A percentile compares a stretch with the other conserved stretches of the same genome.
phyloP scores from a whole-genome alignment of 1,140 invertebrate species.

The Saxidomus purpurata region DNA sequence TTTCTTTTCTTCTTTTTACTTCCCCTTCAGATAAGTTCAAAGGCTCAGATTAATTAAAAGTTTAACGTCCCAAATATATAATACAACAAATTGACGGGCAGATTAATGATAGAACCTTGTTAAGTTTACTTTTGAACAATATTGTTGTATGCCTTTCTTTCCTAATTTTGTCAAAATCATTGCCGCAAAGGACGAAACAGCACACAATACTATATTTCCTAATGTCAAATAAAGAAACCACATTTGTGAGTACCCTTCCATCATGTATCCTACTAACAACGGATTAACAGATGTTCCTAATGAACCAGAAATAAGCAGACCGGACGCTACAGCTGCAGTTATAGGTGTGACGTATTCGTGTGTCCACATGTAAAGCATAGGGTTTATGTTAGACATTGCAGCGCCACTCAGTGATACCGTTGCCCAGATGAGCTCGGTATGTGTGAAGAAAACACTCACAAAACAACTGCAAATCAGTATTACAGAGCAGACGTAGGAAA shows the following conservation, averaged over 20 bases:
- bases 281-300: slow-evolving; percentile 69
- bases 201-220: slow-evolving; percentile 53
- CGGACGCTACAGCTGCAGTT: slow-evolving; percentile 65
- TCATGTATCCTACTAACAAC: slow-evolving; percentile 65
- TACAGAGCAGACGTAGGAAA: slow-evolving; percentile 17
- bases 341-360: slow-evolving; percentile 66
- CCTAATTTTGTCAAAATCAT: not conserved
- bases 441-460: not conserved
- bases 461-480: slow-evolving; percentile 14
- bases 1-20: too few relatives aligned
- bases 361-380: slow-evolving; percentile 69
- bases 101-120: too few relatives aligned
- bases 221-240: slow-evolving; percentile 72
- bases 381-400: slow-evolving; percentile 64
- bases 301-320: slow-evolving; percentile 68
- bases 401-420: slow-evolving; percentile 17
- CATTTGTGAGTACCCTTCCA: slow-evolving; percentile 67
- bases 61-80: too few relatives aligned
- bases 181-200: slow-evolving; percentile 5
- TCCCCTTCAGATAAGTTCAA: too few relatives aligned
- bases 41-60: too few relatives aligned
- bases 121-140: too few relatives aligned
- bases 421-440: slow-evolving; percentile 50
- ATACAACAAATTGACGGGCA: too few relatives aligned
- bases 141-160: too few relatives aligned